Evolutionary conservation across 2,113 vertebrate genomes (phyloP).

Genomic region (Ctenomys sociabilis): DNA sequence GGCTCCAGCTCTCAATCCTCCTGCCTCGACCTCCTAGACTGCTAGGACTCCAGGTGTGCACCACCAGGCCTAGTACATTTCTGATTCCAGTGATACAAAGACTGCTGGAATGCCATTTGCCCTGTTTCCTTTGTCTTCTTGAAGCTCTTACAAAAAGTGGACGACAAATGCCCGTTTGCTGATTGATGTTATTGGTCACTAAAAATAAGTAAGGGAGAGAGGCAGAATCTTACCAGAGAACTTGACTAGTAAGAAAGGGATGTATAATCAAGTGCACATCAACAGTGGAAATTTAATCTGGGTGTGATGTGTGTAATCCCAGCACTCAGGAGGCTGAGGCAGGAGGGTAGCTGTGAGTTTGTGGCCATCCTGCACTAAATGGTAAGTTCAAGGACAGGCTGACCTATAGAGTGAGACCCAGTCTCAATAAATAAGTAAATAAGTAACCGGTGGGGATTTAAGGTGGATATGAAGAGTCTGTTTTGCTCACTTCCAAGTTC

Average conservation of each 20-base stretch:
- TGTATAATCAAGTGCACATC: background rate
- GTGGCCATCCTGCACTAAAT: background rate
- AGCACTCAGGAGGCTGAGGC: background rate
- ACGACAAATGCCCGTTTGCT: background rate
- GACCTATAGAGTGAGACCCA: background rate
- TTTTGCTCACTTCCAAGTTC: background rate
- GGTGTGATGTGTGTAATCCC: background rate
- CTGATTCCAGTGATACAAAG: background rate
- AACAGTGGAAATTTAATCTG: background rate
- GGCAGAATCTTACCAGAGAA: constrained; percentile 17
- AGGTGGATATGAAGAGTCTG: background rate
- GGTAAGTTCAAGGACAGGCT: background rate
- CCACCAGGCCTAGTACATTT: background rate
- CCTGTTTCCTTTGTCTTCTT: background rate
- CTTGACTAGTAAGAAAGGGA: background rate
- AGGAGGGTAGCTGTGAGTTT: background rate
- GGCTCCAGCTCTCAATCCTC: background rate
- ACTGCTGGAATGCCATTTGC: background rate
- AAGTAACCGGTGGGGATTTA: background rate
- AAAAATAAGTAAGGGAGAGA: background rate
- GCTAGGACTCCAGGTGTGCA: background rate
- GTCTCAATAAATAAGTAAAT: background rate
- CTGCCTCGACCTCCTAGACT: background rate
- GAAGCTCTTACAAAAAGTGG: background rate
- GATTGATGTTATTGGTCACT: background rate